A percentile compares a stretch with the other conserved stretches of the same genome.
Evolutionary conservation across 2,888 invertebrate genomes (phyloP).

Genomic region (Disparrhopalites patrizii): DNA sequence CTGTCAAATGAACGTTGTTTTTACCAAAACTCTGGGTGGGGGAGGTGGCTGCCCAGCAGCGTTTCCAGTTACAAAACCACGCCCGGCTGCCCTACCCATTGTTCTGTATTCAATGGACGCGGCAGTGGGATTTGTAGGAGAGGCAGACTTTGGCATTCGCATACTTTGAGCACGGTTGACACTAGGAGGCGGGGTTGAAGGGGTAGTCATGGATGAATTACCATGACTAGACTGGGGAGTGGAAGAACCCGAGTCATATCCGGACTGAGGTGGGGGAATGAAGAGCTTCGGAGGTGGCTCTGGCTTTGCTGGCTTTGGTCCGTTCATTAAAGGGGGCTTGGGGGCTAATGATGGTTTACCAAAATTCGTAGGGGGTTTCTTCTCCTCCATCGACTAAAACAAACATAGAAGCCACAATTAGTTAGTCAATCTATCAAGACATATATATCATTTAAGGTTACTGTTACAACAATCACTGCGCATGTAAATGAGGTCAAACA

Average conservation of each 20-base stretch:
- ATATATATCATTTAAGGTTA: background rate
- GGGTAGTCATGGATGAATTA: conserved; percentile 9
- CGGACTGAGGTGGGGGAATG: conserved; percentile 40
- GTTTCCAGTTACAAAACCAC: conserved; percentile 36
- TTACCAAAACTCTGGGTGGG: conserved; percentile 46
- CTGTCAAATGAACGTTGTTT: too few relatives aligned
- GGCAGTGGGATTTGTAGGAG: conserved; percentile 35
- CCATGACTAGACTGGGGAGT: background rate
- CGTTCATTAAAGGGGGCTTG: conserved; percentile 64
- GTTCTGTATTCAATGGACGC: conserved; percentile 43
- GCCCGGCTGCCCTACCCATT: conserved; percentile 43
- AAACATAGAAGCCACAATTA: conserved; percentile 1
- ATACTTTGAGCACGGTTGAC: conserved; percentile 78
- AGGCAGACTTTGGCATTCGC: conserved; percentile 69
- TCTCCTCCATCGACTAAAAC: conserved; percentile 17
- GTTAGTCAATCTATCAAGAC: background rate
- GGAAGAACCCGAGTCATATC: conserved; percentile 2
- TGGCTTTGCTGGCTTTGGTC: conserved; percentile 38
- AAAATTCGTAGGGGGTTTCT: conserved; percentile 51
- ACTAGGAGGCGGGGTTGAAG: conserved; percentile 50
- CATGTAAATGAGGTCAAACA: background rate
- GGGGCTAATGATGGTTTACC: conserved; percentile 82
- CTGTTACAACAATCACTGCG: background rate
- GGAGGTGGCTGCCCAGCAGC: conserved; percentile 45
- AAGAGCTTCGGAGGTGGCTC: conserved; percentile 45